Evolutionary conservation across 1,140 invertebrate species (phyloP).

Genomic region (Magallana ariakensis): DNA sequence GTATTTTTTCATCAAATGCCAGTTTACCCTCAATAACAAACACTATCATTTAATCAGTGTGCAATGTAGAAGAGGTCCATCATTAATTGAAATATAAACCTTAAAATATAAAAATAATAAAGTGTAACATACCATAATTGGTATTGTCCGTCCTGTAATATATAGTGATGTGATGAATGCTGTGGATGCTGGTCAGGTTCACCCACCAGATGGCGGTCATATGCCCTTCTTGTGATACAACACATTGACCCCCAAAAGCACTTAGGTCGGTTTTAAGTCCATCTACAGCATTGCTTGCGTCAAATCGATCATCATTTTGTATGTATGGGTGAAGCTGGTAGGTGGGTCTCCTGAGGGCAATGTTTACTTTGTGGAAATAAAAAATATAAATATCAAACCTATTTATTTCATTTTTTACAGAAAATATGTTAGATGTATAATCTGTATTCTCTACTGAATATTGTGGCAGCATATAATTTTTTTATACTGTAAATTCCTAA

Average conservation of each 20-base stretch:
- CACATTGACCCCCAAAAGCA: neutral
- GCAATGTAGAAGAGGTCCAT: neutral
- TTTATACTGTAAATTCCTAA: too few relatives aligned
- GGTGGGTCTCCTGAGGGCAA: neutral
- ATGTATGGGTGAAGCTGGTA: neutral
- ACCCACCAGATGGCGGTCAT: neutral
- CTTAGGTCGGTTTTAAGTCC: neutral
- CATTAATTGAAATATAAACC: neutral
- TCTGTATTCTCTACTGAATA: too few relatives aligned
- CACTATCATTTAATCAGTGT: neutral
- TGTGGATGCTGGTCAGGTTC: neutral
- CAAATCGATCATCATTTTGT: neutral
- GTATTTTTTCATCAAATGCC: neutral
- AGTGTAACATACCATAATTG: neutral
- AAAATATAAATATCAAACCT: too few relatives aligned
- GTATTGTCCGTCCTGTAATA: neutral
- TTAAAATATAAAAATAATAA: too few relatives aligned
- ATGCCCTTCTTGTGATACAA: neutral
- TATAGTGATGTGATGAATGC: neutral
- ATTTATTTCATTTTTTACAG: too few relatives aligned
- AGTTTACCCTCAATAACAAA: neutral
- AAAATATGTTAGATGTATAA: too few relatives aligned
- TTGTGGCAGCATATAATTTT: too few relatives aligned
- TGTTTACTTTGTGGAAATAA: neutral
- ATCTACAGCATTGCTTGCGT: slow-evolving; percentile 4